These are phyloP conservation scores for Macropis europaea DNA, from an alignment of 2,888 invertebrate species.

Conservation along the genomic window DNA sequence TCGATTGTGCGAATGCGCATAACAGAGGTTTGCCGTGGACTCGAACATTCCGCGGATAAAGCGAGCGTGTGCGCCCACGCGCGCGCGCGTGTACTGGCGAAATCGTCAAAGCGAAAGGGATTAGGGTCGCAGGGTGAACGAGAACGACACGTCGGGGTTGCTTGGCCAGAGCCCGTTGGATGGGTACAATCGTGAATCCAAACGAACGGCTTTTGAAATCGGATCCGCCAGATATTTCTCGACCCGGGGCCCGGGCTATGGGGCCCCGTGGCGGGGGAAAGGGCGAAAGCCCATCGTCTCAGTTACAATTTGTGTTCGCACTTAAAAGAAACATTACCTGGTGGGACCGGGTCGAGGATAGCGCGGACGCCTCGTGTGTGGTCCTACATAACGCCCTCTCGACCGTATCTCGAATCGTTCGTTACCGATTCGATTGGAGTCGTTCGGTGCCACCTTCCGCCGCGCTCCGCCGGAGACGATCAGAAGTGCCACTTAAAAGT, in stretches of 20 bases:
- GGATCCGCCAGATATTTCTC: slow-evolving; percentile 75
- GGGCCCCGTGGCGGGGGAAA: slow-evolving; percentile 36
- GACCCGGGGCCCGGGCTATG: slow-evolving; percentile 56
- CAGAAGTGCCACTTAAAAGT: slow-evolving; percentile 59
- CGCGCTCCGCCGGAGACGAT: slow-evolving; percentile 14
- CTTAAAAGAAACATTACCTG: slow-evolving; percentile 79
- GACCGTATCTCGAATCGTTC: slow-evolving; percentile 76
- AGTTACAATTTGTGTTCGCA: slow-evolving; percentile 80
- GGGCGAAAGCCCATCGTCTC: slow-evolving; percentile 74
- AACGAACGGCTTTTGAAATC: slow-evolving; percentile 77
- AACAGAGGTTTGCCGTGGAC: too few species aligned
- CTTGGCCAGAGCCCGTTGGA: slow-evolving; percentile 40
- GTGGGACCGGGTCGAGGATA: slow-evolving; percentile 67
- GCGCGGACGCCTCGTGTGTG: slow-evolving; percentile 74
- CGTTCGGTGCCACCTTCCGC: slow-evolving; percentile 44
- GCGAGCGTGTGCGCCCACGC: too few species aligned
- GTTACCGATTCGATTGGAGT: slow-evolving; percentile 77
- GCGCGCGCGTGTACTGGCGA: too few species aligned
- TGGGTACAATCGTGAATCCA: slow-evolving; percentile 65
- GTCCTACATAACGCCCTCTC: slow-evolving; percentile 69
- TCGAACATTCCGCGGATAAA: too few species aligned
- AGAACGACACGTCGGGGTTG: slow-evolving; percentile 45
- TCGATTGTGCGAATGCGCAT: too few species aligned
- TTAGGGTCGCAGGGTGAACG: slow-evolving; percentile 40
- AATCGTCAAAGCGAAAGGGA: slow-evolving; percentile 26